Evolutionary conservation across 2,113 vertebrate species (phyloP), one percentile per base, ranked within the genome.

Genomic region (Macheiramphus alcinus): DNA sequence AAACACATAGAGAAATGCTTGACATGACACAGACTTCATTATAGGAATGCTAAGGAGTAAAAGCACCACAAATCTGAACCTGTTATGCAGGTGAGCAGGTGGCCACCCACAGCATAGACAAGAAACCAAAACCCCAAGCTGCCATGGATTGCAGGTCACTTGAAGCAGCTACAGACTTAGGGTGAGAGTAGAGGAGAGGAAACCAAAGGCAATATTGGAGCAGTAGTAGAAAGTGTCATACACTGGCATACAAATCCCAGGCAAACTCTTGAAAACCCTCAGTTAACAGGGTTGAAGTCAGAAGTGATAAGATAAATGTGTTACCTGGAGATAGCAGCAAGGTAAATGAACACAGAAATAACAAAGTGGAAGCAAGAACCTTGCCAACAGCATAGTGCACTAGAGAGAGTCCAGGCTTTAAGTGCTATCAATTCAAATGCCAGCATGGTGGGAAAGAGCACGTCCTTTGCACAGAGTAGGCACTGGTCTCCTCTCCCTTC

Each of bases 401-500:
- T 34, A 48, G 42, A 36, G 26, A 48, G 16, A 34, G 16, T 36
- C 27, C 43, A 55, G 58, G 36, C 32, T 79, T 87, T 73, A 31
- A 68, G 78, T 56, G 36, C 47, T 62, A 6, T 56, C 2, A 2
- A 32, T 68, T 22, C 32, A 63, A 53, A 74, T 47, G 18, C 38
- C 40, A 36, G 61, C 22, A 5, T 31, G 38, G 22, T 61, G 40
- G 48, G 43, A 88, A 82, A 75, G 48, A 82, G 9, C 38, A 59
- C 0, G 0, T 66, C 40, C 20, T 23, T 56, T 48, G 15, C 43
- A 34, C 25, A 18, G 18, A 61, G 50, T 3, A 66, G 61, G 40
- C 63, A 20, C 31, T 67, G 27, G 13, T 68, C 25, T 82, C 48
- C 15, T 87, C 29, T 80, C 32, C 14, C 12, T 65, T 86, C 36